Percentiles rank a stretch among this genome's conserved stretches.
Evolutionary conservation across 1,140 invertebrate genomes (phyloP).

Genomic region (Physella acuta): DNA sequence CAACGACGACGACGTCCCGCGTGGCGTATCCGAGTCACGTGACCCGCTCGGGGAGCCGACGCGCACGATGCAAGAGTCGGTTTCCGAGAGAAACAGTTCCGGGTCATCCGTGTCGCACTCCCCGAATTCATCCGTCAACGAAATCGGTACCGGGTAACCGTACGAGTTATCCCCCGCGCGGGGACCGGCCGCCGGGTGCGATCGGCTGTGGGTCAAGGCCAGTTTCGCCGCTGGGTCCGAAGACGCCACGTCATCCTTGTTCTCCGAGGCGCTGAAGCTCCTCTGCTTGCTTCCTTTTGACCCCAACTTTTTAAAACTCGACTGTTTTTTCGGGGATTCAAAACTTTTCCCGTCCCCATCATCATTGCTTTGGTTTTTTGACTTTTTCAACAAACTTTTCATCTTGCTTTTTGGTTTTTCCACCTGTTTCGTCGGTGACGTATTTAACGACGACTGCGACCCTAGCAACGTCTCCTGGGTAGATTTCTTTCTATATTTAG

Average conservation of each 20-base stretch:
- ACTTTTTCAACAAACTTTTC: conserved; percentile 8
- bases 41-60: not conserved
- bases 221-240: not conserved
- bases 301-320: not conserved
- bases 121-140: not conserved
- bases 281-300: not conserved
- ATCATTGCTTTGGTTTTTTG: not conserved
- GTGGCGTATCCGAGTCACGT: too few species aligned
- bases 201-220: conserved; percentile 10
- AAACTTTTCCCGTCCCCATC: not conserved
- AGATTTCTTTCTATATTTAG: conserved; percentile 23
- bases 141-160: not conserved
- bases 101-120: conserved; percentile 12
- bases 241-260: not conserved
- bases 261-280: conserved; percentile 6
- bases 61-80: not conserved
- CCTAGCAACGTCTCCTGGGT: not conserved
- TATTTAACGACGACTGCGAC: not conserved
- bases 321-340: not conserved
- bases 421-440: not conserved
- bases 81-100: not conserved
- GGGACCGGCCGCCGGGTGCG: not conserved
- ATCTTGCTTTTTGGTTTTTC: conserved; percentile 18
- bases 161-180: not conserved
- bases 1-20: not conserved